phyloP scores from a whole-genome alignment of 2,797 vertebrate genomes.

The Lagothrix lagotricha region DNA sequence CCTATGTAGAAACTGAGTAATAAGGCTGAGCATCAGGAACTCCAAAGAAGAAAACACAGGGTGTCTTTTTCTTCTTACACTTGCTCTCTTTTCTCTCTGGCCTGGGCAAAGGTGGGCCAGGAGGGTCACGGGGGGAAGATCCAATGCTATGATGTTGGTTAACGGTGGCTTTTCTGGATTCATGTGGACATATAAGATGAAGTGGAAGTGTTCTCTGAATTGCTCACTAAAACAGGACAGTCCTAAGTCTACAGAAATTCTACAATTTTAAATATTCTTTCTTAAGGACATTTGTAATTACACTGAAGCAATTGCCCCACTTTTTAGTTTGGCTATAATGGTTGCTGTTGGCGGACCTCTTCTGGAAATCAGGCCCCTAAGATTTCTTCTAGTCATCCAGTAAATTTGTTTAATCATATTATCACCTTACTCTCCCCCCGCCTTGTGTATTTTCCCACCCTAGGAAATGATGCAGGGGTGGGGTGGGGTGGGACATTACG shows the following conservation, averaged over 20 bases:
- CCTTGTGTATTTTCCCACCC: background rate
- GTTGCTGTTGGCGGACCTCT: background rate
- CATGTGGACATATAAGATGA: background rate
- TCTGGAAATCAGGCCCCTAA: background rate
- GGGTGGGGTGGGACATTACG: fast-evolving
- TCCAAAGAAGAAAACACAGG: background rate
- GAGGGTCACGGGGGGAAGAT: background rate
- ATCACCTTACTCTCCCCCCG: background rate
- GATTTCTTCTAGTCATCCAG: background rate
- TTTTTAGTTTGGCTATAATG: background rate
- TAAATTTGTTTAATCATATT: background rate
- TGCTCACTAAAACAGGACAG: background rate
- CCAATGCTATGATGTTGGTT: background rate
- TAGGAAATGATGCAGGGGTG: too few species aligned
- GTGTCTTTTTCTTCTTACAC: background rate
- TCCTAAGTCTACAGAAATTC: background rate
- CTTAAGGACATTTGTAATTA: background rate
- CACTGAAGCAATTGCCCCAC: background rate
- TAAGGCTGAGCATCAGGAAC: background rate
- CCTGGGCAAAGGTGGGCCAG: background rate
- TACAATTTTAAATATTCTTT: slow-evolving; percentile 1
- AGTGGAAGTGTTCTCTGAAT: background rate
- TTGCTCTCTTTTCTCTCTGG: background rate
- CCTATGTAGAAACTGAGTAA: background rate
- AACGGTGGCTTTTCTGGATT: background rate